Evolutionary conservation across 2,888 invertebrate species (phyloP).

Genomic region (Tenthredo livida): DNA sequence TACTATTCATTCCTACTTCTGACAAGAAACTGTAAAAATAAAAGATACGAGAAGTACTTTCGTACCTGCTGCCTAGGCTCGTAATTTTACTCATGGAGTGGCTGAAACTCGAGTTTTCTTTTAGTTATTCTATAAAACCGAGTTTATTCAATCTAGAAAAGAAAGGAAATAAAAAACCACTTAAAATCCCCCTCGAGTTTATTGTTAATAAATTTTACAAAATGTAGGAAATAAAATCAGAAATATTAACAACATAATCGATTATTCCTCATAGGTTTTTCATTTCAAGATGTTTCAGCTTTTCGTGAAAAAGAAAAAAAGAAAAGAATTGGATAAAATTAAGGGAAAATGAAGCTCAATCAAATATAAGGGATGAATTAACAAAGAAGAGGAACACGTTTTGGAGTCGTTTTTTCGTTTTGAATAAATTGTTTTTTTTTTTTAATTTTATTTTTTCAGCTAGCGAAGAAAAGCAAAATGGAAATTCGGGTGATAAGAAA

Average conservation of each 20-base stretch:
- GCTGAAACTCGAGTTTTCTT: neutral
- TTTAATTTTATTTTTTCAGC: constrained; percentile 61
- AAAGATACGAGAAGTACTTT: constrained; percentile 12
- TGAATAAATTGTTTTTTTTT: constrained; percentile 18
- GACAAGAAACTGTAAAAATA: neutral
- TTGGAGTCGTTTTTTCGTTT: neutral
- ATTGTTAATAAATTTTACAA: neutral
- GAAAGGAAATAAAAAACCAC: neutral
- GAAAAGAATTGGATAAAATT: too few species aligned
- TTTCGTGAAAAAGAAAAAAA: too few species aligned
- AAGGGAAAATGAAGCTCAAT: too few species aligned
- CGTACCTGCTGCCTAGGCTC: neutral
- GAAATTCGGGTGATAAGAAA: constrained; percentile 74
- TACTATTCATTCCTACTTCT: neutral
- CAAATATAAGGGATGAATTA: neutral
- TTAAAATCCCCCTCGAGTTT: neutral
- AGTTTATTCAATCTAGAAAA: neutral
- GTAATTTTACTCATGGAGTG: neutral
- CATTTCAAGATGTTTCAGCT: too few species aligned
- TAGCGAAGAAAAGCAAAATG: constrained; percentile 69
- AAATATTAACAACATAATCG: neutral
- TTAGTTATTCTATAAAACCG: neutral
- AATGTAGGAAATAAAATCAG: neutral
- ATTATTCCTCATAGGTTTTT: too few species aligned
- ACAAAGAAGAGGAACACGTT: neutral